Percentiles rank a stretch among this genome's conserved stretches.
Conservation (phyloP, 1,140 invertebrate species). For the Drosophila nikananu region DNA sequence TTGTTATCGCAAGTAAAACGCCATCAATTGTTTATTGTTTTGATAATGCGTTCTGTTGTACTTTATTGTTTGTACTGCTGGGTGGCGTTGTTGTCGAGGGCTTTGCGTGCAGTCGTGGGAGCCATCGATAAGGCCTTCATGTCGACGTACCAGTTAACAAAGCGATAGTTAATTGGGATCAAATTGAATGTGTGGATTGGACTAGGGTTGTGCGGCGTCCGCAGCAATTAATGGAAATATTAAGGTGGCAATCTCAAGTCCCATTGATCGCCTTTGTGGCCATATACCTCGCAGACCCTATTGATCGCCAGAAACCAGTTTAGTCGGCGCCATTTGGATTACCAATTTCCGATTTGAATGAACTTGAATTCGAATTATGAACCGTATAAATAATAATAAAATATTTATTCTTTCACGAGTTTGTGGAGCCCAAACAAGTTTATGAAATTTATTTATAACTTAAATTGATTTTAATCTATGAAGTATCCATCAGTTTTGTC, state of each 20-base stretch:
- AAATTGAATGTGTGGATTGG: slow-evolving; percentile 23
- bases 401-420: slow-evolving; percentile 1
- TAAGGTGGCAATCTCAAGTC: not conserved
- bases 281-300: not conserved
- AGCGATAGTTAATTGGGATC: slow-evolving; percentile 47
- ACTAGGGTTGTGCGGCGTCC: not conserved
- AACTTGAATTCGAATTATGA: slow-evolving; percentile 33
- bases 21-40: slow-evolving; percentile 83
- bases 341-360: slow-evolving; percentile 3
- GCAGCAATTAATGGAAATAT: slow-evolving; percentile 10
- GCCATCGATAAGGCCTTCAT: slow-evolving; percentile 29
- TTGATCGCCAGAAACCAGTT: slow-evolving; percentile 5
- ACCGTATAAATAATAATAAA: slow-evolving; percentile 28
- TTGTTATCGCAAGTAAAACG: slow-evolving; percentile 66
- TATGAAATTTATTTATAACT: slow-evolving; percentile 21
- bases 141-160: slow-evolving; percentile 31
- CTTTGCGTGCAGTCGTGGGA: slow-evolving; percentile 30
- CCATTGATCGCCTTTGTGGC: slow-evolving; percentile 2
- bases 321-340: not conserved
- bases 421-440: slow-evolving; percentile 21
- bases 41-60: slow-evolving; percentile 63
- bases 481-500: not conserved
- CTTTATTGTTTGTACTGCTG: slow-evolving; percentile 50
- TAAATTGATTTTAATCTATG: slow-evolving; percentile 29
- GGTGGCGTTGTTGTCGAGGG: slow-evolving; percentile 17